These are phyloP conservation scores for Cotesia glomerata DNA, from an alignment of 1,140 invertebrate species.

Conservation along the genomic window DNA sequence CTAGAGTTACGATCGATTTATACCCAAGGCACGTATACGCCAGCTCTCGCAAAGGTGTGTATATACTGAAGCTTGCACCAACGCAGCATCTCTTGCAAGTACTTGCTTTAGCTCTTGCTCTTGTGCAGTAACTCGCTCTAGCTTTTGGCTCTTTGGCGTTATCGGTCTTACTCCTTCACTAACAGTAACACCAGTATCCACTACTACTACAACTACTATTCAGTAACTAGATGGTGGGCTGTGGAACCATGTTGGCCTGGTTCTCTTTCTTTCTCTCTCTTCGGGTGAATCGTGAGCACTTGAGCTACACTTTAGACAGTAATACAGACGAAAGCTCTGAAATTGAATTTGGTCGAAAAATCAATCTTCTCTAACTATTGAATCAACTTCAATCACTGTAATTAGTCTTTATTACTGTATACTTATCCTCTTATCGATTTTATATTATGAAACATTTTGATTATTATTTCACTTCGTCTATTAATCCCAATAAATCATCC, in stretches of 20 bases:
- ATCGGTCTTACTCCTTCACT: too few species aligned
- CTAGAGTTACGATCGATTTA: too few species aligned
- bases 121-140: too few species aligned
- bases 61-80: too few species aligned
- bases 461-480: neutral
- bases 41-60: too few species aligned
- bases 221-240: too few species aligned
- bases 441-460: neutral
- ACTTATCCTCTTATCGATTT: neutral
- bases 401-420: neutral
- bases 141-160: too few species aligned
- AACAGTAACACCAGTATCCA: too few species aligned
- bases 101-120: too few species aligned
- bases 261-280: neutral
- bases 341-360: constrained; percentile 6
- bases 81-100: too few species aligned
- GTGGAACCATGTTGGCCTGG: neutral
- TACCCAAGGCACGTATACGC: too few species aligned
- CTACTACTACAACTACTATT: too few species aligned
- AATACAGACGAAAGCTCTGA: neutral
- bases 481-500: neutral
- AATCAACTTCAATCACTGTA: neutral
- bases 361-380: constrained; percentile 4
- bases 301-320: neutral
- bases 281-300: neutral